Evolutionary conservation across 2,113 vertebrate genomes (phyloP).

Genomic region (Lepus timidus): DNA sequence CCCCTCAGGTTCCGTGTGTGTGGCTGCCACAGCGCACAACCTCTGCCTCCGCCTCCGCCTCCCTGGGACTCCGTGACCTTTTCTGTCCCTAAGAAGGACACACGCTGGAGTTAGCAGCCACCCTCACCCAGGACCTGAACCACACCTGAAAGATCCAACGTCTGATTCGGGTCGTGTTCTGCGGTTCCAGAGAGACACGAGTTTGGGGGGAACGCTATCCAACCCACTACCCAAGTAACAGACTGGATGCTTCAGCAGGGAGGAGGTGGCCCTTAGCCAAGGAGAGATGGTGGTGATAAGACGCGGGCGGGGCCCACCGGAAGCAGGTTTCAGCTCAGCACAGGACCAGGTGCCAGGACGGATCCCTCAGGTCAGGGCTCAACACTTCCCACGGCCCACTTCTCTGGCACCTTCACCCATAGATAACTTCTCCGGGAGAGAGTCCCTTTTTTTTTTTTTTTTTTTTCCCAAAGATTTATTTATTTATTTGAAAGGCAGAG

Average conservation of each 20-base stretch:
- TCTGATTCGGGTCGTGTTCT: background rate
- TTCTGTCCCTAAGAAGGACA: background rate
- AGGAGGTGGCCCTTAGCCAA: background rate
- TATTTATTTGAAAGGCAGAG: too few relatives aligned
- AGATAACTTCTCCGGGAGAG: background rate
- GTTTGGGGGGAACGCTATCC: background rate
- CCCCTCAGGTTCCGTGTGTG: background rate
- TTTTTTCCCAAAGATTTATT: background rate
- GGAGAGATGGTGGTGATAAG: background rate
- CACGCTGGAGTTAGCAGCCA: fast-evolving
- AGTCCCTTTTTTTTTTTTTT: background rate
- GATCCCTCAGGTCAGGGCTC: background rate
- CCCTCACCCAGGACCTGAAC: background rate
- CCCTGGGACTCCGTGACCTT: background rate
- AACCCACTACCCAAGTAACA: fast-evolving
- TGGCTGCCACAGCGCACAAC: background rate
- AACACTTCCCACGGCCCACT: fast-evolving
- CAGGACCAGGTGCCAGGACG: fast-evolving
- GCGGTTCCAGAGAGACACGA: background rate
- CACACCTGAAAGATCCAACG: background rate
- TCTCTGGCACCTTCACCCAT: background rate
- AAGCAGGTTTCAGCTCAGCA: background rate
- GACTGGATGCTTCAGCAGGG: fast-evolving
- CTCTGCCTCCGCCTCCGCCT: background rate
- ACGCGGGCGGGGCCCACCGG: background rate